phyloP scores from a whole-genome alignment of 2,113 vertebrate species.

The Prinia subflava region DNA sequence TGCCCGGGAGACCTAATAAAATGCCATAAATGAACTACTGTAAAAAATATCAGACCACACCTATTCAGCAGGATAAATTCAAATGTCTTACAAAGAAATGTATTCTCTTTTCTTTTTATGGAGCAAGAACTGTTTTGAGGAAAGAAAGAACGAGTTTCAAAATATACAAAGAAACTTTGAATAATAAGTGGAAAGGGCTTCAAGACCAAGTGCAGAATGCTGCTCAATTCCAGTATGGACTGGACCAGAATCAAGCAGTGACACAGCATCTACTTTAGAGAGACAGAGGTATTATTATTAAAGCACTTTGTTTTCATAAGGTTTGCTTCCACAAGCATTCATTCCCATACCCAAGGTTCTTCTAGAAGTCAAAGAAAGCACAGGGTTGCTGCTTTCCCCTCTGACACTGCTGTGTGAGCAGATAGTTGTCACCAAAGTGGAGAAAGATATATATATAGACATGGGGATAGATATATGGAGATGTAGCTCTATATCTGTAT shows the following conservation, averaged over 20 bases:
- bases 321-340: background rate
- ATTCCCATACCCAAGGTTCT: background rate
- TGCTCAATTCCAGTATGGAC: background rate
- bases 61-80: constrained; percentile 58
- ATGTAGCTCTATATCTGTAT: too few species aligned
- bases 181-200: background rate
- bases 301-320: background rate
- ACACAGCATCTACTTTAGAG: background rate
- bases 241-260: background rate
- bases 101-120: constrained; percentile 50
- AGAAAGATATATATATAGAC: background rate
- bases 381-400: background rate
- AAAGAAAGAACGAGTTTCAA: constrained; percentile 18
- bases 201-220: background rate
- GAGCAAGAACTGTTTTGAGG: background rate
- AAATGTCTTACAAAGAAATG: constrained; percentile 53
- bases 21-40: constrained; percentile 61
- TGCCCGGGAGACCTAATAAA: constrained; percentile 67
- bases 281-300: background rate
- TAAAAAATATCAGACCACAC: constrained; percentile 68
- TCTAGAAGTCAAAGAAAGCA: background rate
- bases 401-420: background rate
- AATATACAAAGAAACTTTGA: constrained; percentile 18
- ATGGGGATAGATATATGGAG: too few species aligned
- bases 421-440: background rate